Base-by-base conservation (phyloP, 2,797 vertebrate species). In the Neosilurus mollespiculum region DNA sequence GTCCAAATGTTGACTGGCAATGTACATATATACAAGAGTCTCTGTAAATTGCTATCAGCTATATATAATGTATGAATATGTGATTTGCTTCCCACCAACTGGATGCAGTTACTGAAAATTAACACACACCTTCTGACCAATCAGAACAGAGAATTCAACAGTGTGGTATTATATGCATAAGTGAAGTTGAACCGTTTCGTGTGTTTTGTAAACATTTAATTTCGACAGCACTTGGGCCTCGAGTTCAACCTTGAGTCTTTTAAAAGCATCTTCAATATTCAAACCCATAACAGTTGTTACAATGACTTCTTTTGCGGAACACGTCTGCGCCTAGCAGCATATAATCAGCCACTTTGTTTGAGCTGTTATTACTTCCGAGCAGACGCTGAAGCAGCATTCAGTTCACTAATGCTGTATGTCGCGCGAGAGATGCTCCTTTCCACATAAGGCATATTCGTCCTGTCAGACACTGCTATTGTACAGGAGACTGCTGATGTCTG, bases 381-480 rank as follows among this genome's bases (percentile, higher is more conserved):
- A 76, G 78, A 76, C 56, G 82, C 76, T 87, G 76, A 87, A 83
- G 75, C 84, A 78, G 80, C 80, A 81, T 51, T 64, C 83, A 58
- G 51, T 70, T 49, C 12, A 26, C 62, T 56, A 80, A 81, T 18
- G 69, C 72, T 14, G 59, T 65, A 76, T 43, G 62, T 76, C 77
- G 78, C 8, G 43, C 11, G 3, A 59, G 72, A 72, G 62, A 37
- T 14, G 54, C 22, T 71, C 61, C 77, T 83, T 85, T 88, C 85
- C 84, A 62, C 64, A 78, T 15, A 69, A 65, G 30, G 64, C 58
- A 66, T 85, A 85, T 87, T 85, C 59, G 58, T 62, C 87, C 87
- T 86, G 88, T 91, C 90, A 91, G 88, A 84, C 34, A 83, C 75
- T 87, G 84, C 76, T 78, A 70, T 84, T 12, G 59, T 88, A 85